A percentile compares a stretch with the other conserved stretches of the same genome.
These are phyloP conservation scores for Achatina immaculata DNA, from an alignment of 1,140 invertebrate species.

Conservation along the genomic window DNA sequence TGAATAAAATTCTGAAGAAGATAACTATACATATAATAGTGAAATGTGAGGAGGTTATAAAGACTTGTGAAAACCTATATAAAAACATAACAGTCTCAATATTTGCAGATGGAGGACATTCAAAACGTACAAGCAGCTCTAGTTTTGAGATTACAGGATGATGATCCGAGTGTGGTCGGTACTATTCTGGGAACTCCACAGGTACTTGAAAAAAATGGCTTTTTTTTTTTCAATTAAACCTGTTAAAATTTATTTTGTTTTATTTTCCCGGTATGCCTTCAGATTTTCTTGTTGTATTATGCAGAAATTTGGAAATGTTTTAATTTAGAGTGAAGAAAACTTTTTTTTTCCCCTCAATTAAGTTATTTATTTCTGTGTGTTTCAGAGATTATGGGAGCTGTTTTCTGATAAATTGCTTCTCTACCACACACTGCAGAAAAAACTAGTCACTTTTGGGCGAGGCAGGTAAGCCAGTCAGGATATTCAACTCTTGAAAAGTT, in stretches of 20 bases:
- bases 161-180: constrained; percentile 52
- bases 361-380: not conserved
- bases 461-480: not conserved
- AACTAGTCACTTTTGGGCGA: not conserved
- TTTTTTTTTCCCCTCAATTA: too few relatives aligned
- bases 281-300: too few relatives aligned
- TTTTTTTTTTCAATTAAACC: not conserved
- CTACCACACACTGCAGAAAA: constrained; percentile 20
- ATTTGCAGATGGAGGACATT: constrained; percentile 54
- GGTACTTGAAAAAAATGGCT: constrained; percentile 47
- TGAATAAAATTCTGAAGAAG: too few relatives aligned
- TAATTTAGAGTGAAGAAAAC: not conserved
- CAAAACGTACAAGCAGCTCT: constrained; percentile 53
- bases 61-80: too few relatives aligned
- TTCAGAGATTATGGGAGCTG: constrained; percentile 33
- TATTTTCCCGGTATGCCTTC: too few relatives aligned
- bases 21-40: too few relatives aligned
- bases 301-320: too few relatives aligned
- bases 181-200: constrained; percentile 48
- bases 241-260: not conserved
- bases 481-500: not conserved
- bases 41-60: too few relatives aligned
- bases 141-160: constrained; percentile 56
- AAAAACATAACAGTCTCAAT: too few relatives aligned
- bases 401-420: constrained; percentile 30